Percentiles rank a stretch among this genome's conserved stretches.
These are phyloP conservation scores for Neodiprion lecontei DNA, from an alignment of 1,140 invertebrate genomes.

Conservation along the genomic window DNA sequence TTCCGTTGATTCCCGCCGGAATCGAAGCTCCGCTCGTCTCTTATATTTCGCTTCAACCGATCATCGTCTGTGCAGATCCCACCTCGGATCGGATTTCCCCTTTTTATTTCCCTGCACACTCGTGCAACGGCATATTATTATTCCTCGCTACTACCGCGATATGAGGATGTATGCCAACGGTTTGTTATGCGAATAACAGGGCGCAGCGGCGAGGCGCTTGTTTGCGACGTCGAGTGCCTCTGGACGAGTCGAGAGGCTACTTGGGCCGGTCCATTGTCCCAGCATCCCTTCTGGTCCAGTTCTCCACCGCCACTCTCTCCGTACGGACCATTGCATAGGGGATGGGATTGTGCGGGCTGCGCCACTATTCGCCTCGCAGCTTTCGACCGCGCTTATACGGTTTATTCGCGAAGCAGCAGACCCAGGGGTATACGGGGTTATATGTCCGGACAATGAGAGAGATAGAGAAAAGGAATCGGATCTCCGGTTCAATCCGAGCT, in stretches of 20 bases:
- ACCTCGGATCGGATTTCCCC: too few relatives aligned
- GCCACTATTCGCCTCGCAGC: background rate
- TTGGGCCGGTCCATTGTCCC: conserved; percentile 42
- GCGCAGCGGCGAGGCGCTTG: conserved; percentile 39
- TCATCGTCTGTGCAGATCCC: background rate
- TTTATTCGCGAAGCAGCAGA: too few relatives aligned
- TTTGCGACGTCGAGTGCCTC: conserved; percentile 44
- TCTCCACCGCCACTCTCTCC: background rate
- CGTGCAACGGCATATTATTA: too few relatives aligned
- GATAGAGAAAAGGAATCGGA: too few relatives aligned
- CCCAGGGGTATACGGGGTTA: too few relatives aligned
- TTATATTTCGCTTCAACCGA: background rate
- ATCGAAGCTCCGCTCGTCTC: background rate
- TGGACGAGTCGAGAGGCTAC: conserved; percentile 23
- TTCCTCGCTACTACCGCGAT: too few relatives aligned
- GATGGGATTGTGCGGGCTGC: background rate
- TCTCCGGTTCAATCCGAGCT: too few relatives aligned
- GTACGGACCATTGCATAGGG: background rate
- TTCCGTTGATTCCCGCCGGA: background rate
- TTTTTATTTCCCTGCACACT: too few relatives aligned
- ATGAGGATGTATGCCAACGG: background rate
- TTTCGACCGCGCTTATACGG: background rate
- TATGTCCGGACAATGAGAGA: too few relatives aligned
- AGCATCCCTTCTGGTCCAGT: conserved; percentile 2
- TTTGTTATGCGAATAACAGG: conserved; percentile 7